Base-by-base conservation (phyloP, 2,888 invertebrate genomes). In the Clistopyga incitator region DNA sequence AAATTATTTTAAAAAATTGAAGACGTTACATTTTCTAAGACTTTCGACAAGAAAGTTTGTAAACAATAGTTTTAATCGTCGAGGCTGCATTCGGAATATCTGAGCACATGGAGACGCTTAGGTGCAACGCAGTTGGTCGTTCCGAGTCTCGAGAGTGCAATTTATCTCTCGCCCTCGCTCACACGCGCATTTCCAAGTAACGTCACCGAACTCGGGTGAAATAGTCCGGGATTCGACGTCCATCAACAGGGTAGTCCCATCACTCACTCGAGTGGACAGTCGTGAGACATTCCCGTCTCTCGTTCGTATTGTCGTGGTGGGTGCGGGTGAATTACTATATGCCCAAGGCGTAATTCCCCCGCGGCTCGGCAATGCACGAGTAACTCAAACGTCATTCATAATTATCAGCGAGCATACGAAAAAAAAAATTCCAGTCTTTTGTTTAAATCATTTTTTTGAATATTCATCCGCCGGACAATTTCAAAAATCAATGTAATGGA, bases 271-370 rank as follows among this genome's bases (percentile, higher is more conserved):
- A 84, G 72, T 54, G 81, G 81, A 84, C 84, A 81, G 81, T 84
- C 84, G 84, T 84, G 84, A 74, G 84, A 84, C 84, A 84, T 84
- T 81, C n/a, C n/a, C 81, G 84, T 84, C 81, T 84, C 84, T 77
- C 78, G 74, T 84, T 81, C 81, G 83, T 81, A 84, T 84, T 84
- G 83, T 84, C 83, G 81, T 74, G 83, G 78, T 78, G 78, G 78
- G 72, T 78, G 81, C 70, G 70, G 38, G 54, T 54, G 52, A 71
- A 42, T 38, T 38, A 38, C 61, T 34, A 15, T 72, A 47, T 61
- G 68, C 68, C 68, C 70, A 4, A n/a, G 61, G 61, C 61, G n/a
- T 72, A 45, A 45, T 59, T 18, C 25, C 23, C 72, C 45, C 45
- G 56, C 13, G 10, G 15, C 23, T 23, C 59, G 54, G 61, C 70